These are phyloP conservation scores for Hedychridium roseum DNA, from an alignment of 2,888 invertebrate species.

Conservation along the genomic window DNA sequence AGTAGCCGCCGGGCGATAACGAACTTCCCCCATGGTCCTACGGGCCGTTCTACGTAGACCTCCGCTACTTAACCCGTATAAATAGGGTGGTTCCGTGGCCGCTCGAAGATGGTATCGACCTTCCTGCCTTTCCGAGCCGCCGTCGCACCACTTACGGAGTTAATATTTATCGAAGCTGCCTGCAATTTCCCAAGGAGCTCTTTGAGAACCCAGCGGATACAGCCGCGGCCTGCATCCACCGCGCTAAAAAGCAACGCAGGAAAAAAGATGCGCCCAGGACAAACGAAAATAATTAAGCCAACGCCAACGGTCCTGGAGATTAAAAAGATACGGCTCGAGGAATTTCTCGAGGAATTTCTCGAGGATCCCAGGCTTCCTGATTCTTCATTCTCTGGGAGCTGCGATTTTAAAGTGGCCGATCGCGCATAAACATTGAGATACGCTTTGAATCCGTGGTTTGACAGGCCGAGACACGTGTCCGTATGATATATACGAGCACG, in stretches of 20 bases:
- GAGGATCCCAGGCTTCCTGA: too few relatives aligned
- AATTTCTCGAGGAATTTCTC: too few relatives aligned
- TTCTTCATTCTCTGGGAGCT: too few relatives aligned
- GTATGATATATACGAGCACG: conserved; percentile 23
- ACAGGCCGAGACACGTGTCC: conserved; percentile 14
- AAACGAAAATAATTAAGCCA: conserved; percentile 35
- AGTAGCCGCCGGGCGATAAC: conserved; percentile 12
- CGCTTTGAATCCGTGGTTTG: conserved; percentile 2
- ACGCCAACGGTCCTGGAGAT: too few relatives aligned
- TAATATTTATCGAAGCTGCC: conserved; percentile 42
- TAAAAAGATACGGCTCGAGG: too few relatives aligned
- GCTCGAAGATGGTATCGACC: conserved; percentile 32
- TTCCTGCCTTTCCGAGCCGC: conserved; percentile 30
- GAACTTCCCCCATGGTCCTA: conserved; percentile 16
- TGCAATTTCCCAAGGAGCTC: conserved; percentile 36
- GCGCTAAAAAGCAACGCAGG: not conserved
- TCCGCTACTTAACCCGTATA: conserved; percentile 34
- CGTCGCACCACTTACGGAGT: too few relatives aligned
- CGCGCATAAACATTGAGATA: conserved; percentile 7
- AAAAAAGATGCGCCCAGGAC: too few relatives aligned
- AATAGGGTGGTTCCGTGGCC: conserved; percentile 31
- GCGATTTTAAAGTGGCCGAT: too few relatives aligned
- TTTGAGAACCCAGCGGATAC: conserved; percentile 10
- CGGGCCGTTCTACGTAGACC: conserved; percentile 9
- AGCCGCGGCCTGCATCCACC: too few relatives aligned